Percentiles rank a stretch among this genome's conserved stretches.
Evolutionary conservation across 2,888 invertebrate genomes (phyloP).

Genomic region (Zelleria hepariella): DNA sequence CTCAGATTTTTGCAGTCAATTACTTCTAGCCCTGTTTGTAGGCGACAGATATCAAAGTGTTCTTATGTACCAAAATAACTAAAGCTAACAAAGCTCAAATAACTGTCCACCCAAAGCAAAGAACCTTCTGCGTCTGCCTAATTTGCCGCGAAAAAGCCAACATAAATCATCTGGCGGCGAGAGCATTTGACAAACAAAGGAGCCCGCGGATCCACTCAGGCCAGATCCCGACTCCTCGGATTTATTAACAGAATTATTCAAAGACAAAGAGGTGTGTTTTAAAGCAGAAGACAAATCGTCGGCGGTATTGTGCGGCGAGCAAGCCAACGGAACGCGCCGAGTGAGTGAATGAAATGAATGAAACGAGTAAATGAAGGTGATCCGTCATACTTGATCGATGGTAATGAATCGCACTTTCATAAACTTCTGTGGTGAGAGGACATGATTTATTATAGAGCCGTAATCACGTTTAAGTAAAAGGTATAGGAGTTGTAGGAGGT

Average conservation of each 20-base stretch:
- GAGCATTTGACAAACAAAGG: conserved; percentile 14
- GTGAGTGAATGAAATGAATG: conserved; percentile 4
- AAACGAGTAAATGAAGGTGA: conserved; percentile 19
- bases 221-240: conserved; percentile 53
- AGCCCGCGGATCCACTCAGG: conserved; percentile 29
- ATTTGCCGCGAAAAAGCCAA: background rate
- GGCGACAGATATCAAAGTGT: no score
- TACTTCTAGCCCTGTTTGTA: no score
- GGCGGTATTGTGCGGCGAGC: conserved; percentile 33
- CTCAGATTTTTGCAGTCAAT: no score
- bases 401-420: conserved; percentile 46
- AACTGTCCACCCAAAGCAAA: no score
- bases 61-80: no score
- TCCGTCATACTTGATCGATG: conserved; percentile 48
- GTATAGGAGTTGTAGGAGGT: background rate
- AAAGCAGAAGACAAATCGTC: conserved; percentile 58
- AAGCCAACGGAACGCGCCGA: background rate
- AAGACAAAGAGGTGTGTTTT: conserved; percentile 63
- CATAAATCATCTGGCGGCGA: conserved; percentile 10
- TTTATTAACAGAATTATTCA: conserved; percentile 65
- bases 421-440: conserved; percentile 9
- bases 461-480: background rate
- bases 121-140: background rate
- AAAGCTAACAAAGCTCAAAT: no score
- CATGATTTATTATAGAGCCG: background rate